phyloP scores from a whole-genome alignment of 2,888 invertebrate species.

The Bembecia ichneumoniformis region DNA sequence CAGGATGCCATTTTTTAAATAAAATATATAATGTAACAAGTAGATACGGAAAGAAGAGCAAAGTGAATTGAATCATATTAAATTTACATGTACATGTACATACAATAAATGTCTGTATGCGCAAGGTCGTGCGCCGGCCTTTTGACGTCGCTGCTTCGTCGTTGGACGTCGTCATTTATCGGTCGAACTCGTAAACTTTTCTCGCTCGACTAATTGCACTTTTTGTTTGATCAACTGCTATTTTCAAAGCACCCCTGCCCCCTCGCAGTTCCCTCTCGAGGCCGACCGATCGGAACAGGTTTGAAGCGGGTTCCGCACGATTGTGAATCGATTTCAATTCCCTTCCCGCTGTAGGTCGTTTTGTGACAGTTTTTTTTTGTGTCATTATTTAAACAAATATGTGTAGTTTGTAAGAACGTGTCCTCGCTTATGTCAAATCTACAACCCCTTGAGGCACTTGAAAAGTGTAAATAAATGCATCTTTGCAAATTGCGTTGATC shows the following conservation, averaged over 20 bases:
- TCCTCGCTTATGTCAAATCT: too few species aligned
- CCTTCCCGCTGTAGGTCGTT: conserved; percentile 18
- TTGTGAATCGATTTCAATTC: conserved; percentile 29
- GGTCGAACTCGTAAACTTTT: conserved; percentile 13
- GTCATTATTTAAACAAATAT: conserved; percentile 11
- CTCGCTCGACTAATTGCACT: conserved; percentile 23
- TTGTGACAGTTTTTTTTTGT: conserved; percentile 26
- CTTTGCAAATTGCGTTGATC: too few species aligned
- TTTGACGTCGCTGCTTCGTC: conserved; percentile 8
- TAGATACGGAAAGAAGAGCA: too few species aligned
- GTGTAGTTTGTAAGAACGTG: not conserved
- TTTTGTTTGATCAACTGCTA: conserved; percentile 27
- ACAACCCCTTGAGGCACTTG: too few species aligned
- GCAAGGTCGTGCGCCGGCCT: conserved; percentile 21
- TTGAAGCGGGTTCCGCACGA: conserved; percentile 24
- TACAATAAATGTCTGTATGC: conserved; percentile 5
- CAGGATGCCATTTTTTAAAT: too few species aligned
- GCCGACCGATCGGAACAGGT: conserved; percentile 21
- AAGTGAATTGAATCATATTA: too few species aligned
- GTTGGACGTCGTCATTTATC: conserved; percentile 11
- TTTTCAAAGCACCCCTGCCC: conserved; percentile 11
- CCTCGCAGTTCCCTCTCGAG: conserved; percentile 14
- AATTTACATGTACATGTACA: conserved; percentile 10
- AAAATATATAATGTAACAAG: too few species aligned
- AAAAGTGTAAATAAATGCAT: too few species aligned